Conservation (phyloP, 2,888 invertebrate species). For the Drosophila koepferae region DNA sequence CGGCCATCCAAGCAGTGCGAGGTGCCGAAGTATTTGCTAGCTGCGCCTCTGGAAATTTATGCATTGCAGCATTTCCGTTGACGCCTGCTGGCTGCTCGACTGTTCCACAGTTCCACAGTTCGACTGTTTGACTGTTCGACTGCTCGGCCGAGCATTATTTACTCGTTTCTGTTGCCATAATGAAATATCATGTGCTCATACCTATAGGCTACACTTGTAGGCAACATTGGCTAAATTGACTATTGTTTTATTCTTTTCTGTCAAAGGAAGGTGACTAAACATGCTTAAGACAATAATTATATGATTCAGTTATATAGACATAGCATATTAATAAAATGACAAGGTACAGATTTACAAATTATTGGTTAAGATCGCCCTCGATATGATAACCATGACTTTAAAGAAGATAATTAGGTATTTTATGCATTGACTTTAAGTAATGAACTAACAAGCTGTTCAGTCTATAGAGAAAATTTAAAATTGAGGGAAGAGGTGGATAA, state of each 20-base stretch:
- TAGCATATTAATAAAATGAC: too few relatives aligned
- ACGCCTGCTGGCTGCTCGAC: slow-evolving; percentile 23
- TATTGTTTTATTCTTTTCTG: neutral
- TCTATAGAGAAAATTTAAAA: too few relatives aligned
- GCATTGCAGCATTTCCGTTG: slow-evolving; percentile 44
- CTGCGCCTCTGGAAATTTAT: slow-evolving; percentile 45
- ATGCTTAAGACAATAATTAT: neutral
- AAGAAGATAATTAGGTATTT: too few relatives aligned
- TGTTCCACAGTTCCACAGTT: neutral
- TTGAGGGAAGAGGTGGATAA: too few relatives aligned
- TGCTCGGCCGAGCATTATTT: slow-evolving; percentile 18
- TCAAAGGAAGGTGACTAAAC: neutral
- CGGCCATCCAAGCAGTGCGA: neutral
- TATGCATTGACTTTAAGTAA: neutral
- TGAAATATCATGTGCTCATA: slow-evolving; percentile 26
- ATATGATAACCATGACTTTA: neutral
- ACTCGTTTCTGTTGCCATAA: slow-evolving; percentile 18
- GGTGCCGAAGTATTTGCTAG: slow-evolving; percentile 17
- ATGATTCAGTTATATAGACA: too few relatives aligned
- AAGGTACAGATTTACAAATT: neutral
- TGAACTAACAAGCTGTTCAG: neutral
- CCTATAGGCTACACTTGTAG: neutral
- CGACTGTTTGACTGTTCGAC: slow-evolving; percentile 1
- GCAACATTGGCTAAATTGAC: neutral
- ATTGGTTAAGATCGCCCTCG: neutral